These are phyloP conservation scores for Pseudopodoces humilis DNA, from an alignment of 2,113 vertebrate species.

Conservation along the genomic window DNA sequence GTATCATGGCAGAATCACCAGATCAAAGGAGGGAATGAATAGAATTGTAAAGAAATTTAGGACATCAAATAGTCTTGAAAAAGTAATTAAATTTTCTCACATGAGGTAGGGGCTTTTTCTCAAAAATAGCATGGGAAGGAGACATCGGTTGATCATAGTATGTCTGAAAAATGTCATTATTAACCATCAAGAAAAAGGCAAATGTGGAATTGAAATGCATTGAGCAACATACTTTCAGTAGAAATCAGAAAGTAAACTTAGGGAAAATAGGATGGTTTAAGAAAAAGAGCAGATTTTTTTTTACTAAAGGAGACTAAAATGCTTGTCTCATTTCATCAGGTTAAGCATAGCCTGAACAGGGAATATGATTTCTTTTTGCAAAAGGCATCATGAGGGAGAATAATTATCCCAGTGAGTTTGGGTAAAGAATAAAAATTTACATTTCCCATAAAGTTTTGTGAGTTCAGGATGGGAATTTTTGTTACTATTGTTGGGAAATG, in stretches of 20 bases:
- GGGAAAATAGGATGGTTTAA: not conserved
- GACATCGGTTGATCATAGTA: not conserved
- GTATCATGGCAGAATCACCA: not conserved
- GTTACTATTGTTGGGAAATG: fast-evolving
- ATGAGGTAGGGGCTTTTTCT: not conserved
- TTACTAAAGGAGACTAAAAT: not conserved
- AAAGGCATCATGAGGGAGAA: not conserved
- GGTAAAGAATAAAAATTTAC: not conserved
- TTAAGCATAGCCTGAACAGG: not conserved
- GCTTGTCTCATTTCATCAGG: not conserved
- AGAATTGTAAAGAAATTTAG: not conserved
- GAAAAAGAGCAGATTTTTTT: not conserved
- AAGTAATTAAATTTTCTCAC: not conserved
- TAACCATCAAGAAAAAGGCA: not conserved
- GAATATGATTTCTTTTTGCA: not conserved
- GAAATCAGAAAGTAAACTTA: not conserved
- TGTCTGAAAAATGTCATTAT: not conserved
- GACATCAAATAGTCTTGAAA: not conserved
- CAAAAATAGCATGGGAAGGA: fast-evolving
- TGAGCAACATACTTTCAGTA: not conserved
- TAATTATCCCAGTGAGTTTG: not conserved
- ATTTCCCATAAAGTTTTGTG: not conserved
- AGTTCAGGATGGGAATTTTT: fast-evolving
- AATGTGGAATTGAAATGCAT: not conserved
- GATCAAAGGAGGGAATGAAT: not conserved